phyloP scores from a whole-genome alignment of 2,113 vertebrate species.

The Poeciliopsis turrubarensis region DNA sequence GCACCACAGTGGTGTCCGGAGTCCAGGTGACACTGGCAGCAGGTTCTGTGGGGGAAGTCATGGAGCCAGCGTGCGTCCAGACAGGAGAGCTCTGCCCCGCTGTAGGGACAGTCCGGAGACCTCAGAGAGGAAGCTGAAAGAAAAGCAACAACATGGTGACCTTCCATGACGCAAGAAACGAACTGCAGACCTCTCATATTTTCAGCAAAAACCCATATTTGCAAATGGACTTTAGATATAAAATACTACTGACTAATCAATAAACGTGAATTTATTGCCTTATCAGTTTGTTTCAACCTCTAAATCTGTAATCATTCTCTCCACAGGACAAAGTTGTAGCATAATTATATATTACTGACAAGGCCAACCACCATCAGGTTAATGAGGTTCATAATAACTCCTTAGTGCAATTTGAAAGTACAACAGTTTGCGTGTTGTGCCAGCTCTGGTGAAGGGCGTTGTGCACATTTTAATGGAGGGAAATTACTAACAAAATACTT shows the following conservation, averaged over 20 bases:
- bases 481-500: constrained; percentile 22
- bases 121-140: constrained; percentile 81
- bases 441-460: constrained; percentile 11
- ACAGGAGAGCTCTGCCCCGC: constrained; percentile 88
- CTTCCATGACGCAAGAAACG: not conserved
- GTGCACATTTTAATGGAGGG: constrained; percentile 8
- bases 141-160: not conserved
- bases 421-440: constrained; percentile 15
- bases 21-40: constrained; percentile 85
- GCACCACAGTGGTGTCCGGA: constrained; percentile 85
- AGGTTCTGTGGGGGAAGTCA: constrained; percentile 79
- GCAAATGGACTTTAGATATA: not conserved
- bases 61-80: constrained; percentile 84
- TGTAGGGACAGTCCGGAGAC: constrained; percentile 86
- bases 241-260: not conserved
- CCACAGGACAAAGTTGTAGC: not conserved
- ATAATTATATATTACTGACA: not conserved
- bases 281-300: not conserved
- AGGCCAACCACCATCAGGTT: not conserved
- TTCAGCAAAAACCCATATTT: not conserved
- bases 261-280: not conserved
- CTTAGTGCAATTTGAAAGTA: constrained; percentile 39
- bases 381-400: constrained; percentile 48
- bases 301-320: not conserved
- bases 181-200: not conserved